Evolutionary conservation across 2,113 vertebrate species (phyloP), one percentile per base, ranked within the genome.

Genomic region (Hydrolagus affinis): DNA sequence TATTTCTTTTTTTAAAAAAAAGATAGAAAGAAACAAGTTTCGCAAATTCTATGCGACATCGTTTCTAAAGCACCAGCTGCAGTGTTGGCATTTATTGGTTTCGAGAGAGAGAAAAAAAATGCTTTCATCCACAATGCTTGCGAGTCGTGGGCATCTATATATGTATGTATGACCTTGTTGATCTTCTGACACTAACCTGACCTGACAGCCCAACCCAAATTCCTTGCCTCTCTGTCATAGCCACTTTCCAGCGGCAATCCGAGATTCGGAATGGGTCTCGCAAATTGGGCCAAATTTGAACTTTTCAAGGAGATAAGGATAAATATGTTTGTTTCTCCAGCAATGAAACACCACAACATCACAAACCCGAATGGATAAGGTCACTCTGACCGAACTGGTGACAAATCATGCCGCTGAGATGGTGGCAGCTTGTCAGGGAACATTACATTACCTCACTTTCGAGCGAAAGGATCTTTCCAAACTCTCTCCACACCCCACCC

Each of bases 1-100:
- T 28, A 62, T 30, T 83, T 21, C 60, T 66, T 83, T 83, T 66
- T 8, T 30, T 44, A 44, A 44, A 44, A 44, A 44, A 44, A 44
- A n/a, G n/a, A n/a, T n/a, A n/a, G n/a, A 44, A 44, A 1, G 77
- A 64, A 66, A 62, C n/a, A 66, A 23, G 30, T 44, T 64, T 83
- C 57, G 15, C 44, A 66, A 83, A 32, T 23, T 3, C 28, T 15
- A 60, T 57, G 57, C 66, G 78, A 64, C 19, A 60, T 83, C 78
- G 64, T 64, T 80, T 83, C 44, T 60, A 66, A 83, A 83, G 28
- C 32, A 83, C 78, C 78, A 83, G 78, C 64, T 83, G 78, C 32
- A 60, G n/a, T 62, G 23, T 83, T 83, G 78, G 62, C 23, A 66
- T 83, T 83, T 66, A 66, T 64, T 28, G 60, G 78, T 17, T 83